Evolutionary conservation across 2,888 invertebrate species (phyloP), one percentile per base, ranked within the genome.

Genomic region (Lordiphosa fenestrarum): DNA sequence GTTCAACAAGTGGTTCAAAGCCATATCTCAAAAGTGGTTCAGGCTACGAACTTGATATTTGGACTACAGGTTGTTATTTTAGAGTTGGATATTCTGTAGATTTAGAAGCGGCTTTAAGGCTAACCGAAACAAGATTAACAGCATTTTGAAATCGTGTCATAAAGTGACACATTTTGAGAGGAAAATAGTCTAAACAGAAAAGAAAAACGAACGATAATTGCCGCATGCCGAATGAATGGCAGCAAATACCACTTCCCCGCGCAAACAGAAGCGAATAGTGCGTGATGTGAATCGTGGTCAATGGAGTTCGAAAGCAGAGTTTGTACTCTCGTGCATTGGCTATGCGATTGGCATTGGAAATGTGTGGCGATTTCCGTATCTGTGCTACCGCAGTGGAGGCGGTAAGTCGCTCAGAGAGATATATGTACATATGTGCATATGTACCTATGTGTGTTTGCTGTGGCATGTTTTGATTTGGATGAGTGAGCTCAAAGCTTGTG

Each of bases 281-380:
- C 85, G 86, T 33, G 89, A 89, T 69, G 70, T 23, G 12, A 73
- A 87, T 56, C 85, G 92, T 37, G 95, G 94, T 40, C 92, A 92
- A 66, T 95, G 95, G 95, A 92, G 91, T 15, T 93, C 90, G 62
- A 94, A 95, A 89, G 89, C 92, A 12, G 95, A 96, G 88, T 96
- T 95, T 87, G 89, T 96, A 36, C 90, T 96, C 53, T 94, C 95
- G 23, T 95, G 95, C 78, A 92, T 96, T 50, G 96, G 96, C 21
- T 95, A 95, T 83, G 95, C 95, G 4, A 95, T 96, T 50, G 96
- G 96, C 44, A 93, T 96, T 58, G 95, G 96, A 57, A 96, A 96
- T 87, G 93, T 96, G 9, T 95, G 95, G 95, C 91, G 96, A 67
- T 96, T 96, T 89, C 96, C 96, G 0, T 96, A 96, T 87, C 90